phyloP scores from a whole-genome alignment of 2,113 vertebrate species.

The Elanus axillaris region DNA sequence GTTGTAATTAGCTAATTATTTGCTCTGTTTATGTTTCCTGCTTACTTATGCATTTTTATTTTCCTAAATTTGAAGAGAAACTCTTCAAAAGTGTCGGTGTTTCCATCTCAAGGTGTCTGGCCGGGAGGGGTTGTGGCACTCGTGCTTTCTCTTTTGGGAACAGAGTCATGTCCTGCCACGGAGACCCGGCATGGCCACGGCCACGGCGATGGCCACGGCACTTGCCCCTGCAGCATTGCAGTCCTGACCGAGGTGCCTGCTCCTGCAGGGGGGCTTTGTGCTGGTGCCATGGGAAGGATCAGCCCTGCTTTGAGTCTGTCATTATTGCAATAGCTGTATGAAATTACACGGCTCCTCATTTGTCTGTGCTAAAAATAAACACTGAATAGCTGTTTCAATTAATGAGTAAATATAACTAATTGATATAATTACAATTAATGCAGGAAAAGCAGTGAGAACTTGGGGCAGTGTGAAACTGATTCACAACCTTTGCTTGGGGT shows the following conservation, averaged over 20 bases:
- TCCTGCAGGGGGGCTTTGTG: accelerated
- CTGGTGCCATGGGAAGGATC: neutral
- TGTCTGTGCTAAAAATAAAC: slow-evolving; percentile 28
- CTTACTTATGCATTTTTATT: slow-evolving; percentile 53
- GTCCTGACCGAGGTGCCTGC: neutral
- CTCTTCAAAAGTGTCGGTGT: neutral
- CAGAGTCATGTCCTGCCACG: accelerated
- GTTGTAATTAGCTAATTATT: slow-evolving; percentile 72
- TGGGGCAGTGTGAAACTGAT: slow-evolving; percentile 35
- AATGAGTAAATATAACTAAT: slow-evolving; percentile 60
- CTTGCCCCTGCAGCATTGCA: accelerated
- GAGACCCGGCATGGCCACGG: accelerated
- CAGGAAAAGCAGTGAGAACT: slow-evolving; percentile 29
- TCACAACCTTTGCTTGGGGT: neutral
- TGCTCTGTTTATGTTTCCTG: slow-evolving; percentile 61
- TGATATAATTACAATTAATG: slow-evolving; percentile 57
- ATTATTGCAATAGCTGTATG: neutral
- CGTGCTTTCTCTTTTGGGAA: accelerated
- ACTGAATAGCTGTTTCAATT: slow-evolving; percentile 40
- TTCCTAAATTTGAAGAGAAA: slow-evolving; percentile 3
- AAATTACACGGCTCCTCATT: neutral
- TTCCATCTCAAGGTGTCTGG: neutral
- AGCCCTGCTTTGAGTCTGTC: neutral
- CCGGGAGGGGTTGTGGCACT: neutral
- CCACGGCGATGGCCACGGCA: accelerated